A percentile compares a stretch with the other conserved stretches of the same genome.
Conservation (phyloP, 1,140 invertebrate species). For the Drosophila melanogaster region Release_6_plus_ISO1_MT NT_033779.5:2127001-2127500, state of each 20-base stretch:
- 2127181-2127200: conserved; percentile 54
- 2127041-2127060: conserved; percentile 36
- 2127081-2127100: conserved; percentile 61
- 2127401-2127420: not conserved
- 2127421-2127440: conserved; percentile 18
- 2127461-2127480: conserved; percentile 67
- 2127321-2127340: too few relatives aligned
- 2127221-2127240: conserved; percentile 2
- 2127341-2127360: too few relatives aligned
- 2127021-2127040: conserved; percentile 32
- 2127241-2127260: not conserved
- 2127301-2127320: too few relatives aligned
- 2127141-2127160: conserved; percentile 12
- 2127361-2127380: too few relatives aligned
- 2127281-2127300: too few relatives aligned
- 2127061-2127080: conserved; percentile 45
- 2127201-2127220: conserved; percentile 21
- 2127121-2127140: conserved; percentile 54
- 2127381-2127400: not conserved
- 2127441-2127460: conserved; percentile 7
- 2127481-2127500: conserved; percentile 30
- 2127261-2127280: not conserved
- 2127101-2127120: conserved; percentile 61
- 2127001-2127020: not conserved
- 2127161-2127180: conserved; percentile 3